Evolutionary conservation across 2,797 vertebrate genomes (phyloP), one percentile per base, ranked within the genome.

Genomic region (Pseudomugil gertrudae): DNA sequence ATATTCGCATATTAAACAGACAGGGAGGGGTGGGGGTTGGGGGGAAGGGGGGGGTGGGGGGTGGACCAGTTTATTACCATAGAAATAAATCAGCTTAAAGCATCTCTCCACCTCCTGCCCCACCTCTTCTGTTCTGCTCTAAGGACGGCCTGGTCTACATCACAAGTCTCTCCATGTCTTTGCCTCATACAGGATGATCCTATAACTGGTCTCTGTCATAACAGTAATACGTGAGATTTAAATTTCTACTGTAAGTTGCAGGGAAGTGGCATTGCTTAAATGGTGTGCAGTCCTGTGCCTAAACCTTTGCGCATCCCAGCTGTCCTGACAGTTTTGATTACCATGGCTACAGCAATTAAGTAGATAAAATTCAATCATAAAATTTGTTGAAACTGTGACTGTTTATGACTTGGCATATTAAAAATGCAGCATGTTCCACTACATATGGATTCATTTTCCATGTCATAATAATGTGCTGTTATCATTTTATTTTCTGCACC

Each of bases 1-100:
- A 98, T 99, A 98, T 98, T 98, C 96, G 96, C 98, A 99, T 99
- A 98, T 99, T 99, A 99, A 99, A 99, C 95, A 98, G 97, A 95
- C 94, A 92, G 95, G 94, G 55, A 26, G 4, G 94, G n/a, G n/a
- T n/a, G n/a, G n/a, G n/a, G n/a, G n/a, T n/a, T n/a, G n/a, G n/a
- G n/a, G 95, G 95, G 96, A 95, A 95, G 95, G 94, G 96, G 94
- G 32, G 29, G 3, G 6, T 3, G 29, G 32, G 32, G 32, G 32
- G 32, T 32, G 94, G 96, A 96, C 95, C 95, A 93, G 95, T 99
- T 99, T 98, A 99, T 99, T 97, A 96, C 96, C 94, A 91, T 95
- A 95, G 95, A 95, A 96, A 99, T 99, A 99, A 99, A 99, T 99
- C 97, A 98, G 96, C 95, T 96, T 97, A 97, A 97, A 98, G 95